Evolutionary conservation across 2,113 vertebrate species (phyloP).

Genomic region (Xiphophorus hellerii): DNA sequence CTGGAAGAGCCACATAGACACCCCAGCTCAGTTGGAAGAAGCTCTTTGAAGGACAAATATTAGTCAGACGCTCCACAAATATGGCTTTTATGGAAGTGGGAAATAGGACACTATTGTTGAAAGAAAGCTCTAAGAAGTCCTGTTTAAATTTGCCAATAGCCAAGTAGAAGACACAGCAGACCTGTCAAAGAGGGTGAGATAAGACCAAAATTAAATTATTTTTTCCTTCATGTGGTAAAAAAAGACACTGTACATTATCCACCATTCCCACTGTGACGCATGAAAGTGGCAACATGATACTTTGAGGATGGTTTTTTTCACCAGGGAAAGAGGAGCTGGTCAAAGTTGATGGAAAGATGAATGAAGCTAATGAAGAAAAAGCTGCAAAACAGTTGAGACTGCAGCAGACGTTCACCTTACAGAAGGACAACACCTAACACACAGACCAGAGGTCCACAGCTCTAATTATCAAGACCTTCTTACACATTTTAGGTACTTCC

Average conservation of each 20-base stretch:
- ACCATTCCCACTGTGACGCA: not conserved
- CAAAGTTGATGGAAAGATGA: not conserved
- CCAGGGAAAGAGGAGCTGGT: not conserved
- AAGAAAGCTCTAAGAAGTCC: not conserved
- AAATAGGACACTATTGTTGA: not conserved
- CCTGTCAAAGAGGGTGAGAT: not conserved
- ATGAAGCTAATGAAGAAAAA: not conserved
- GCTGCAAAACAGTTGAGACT: not conserved
- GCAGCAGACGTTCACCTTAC: not conserved
- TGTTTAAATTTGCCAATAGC: not conserved
- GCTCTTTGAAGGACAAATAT: not conserved
- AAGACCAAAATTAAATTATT: too few relatives aligned
- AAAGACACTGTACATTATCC: not conserved
- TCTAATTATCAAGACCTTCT: not conserved
- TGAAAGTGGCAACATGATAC: not conserved
- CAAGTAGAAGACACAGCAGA: not conserved
- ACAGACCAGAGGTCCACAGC: not conserved
- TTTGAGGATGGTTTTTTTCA: not conserved
- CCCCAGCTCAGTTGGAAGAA: not conserved
- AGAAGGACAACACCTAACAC: not conserved
- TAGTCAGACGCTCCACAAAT: not conserved
- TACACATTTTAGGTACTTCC: too few relatives aligned
- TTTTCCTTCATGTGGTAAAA: too few relatives aligned
- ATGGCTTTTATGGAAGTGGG: not conserved
- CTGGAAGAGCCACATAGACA: not conserved